phyloP scores from a whole-genome alignment of 2,888 invertebrate genomes.

The Drosophila phalerata region DNA sequence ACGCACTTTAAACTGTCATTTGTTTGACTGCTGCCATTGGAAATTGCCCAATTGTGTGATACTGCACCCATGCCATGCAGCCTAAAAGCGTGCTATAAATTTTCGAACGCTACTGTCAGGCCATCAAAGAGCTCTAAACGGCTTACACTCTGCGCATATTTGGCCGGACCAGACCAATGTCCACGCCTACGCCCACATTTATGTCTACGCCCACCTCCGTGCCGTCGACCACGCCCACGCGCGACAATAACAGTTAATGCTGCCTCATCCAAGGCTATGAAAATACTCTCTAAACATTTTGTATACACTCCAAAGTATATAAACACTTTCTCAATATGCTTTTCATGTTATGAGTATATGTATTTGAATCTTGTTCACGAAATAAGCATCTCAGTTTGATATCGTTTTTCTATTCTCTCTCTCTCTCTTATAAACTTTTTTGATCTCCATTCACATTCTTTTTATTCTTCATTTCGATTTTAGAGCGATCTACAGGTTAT shows the following conservation, averaged over 20 bases:
- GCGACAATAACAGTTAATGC: constrained; percentile 72
- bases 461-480: background rate
- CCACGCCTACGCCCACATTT: constrained; percentile 20
- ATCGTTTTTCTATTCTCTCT: too few species aligned
- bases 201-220: constrained; percentile 9
- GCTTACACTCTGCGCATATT: constrained; percentile 68
- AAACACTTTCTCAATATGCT: background rate
- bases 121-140: constrained; percentile 78
- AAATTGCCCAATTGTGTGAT: constrained; percentile 73
- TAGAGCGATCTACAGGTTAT: background rate
- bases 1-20: constrained; percentile 78
- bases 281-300: constrained; percentile 28
- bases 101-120: constrained; percentile 54
- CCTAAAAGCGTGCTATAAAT: constrained; percentile 71
- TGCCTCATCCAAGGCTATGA: constrained; percentile 56
- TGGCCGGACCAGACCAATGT: constrained; percentile 25
- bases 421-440: too few species aligned
- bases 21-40: constrained; percentile 61
- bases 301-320: constrained; percentile 24
- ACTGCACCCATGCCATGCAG: constrained; percentile 23
- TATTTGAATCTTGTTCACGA: background rate
- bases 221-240: constrained; percentile 25
- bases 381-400: too few species aligned
- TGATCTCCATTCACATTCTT: too few species aligned
- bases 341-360: background rate